Evolutionary conservation across 2,113 vertebrate species (phyloP), one percentile per base, ranked within the genome.

Genomic region (Cyprinus carpio): DNA sequence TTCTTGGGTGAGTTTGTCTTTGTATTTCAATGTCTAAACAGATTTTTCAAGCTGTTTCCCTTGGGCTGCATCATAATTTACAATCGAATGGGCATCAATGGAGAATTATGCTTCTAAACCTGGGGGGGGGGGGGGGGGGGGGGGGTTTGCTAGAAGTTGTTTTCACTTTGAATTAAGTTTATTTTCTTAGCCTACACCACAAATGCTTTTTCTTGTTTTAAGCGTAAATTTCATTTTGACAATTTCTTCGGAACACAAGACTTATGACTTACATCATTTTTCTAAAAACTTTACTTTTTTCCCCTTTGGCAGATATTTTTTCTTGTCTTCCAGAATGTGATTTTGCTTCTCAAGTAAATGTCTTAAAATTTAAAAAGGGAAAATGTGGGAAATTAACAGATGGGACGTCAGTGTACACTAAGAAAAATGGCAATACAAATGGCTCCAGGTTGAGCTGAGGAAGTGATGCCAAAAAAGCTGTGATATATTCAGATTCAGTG

Each of bases 1-100:
- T 99, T 77, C 95, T 99, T 25, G 98, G 98, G 98, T 99, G 94
- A 96, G 95, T 29, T 54, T 51, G 6, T 18, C 25, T 27, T 40
- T 49, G 23, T 43, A n/a, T 56, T 40, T 27, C 2, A 8, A 62
- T 25, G 29, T 43, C 16, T 71, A 58, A 37, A 4, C 6, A n/a
- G 4, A 43, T 58, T 43, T 58, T 13, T 69, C 65, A 34, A 40
- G 37, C 4, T 54, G 34, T 16, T 15, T 60, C 6, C 49, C 29
- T 6, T 67, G 2, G 29, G 11, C 43, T 31, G 75, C 34, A 12
- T 8, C 12, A 16, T 31, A 20, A 34, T 51, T 75, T 13, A 11
- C 20, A 54, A 16, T 10, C 40, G 12, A 67, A 20, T 67, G 65
- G 29, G 65, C 29, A 67, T 34, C 29, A 20, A 18, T 10, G 65